These are phyloP conservation scores for Hypomecis atomaria DNA, from an alignment of 2,888 invertebrate genomes.

Conservation along the genomic window DNA sequence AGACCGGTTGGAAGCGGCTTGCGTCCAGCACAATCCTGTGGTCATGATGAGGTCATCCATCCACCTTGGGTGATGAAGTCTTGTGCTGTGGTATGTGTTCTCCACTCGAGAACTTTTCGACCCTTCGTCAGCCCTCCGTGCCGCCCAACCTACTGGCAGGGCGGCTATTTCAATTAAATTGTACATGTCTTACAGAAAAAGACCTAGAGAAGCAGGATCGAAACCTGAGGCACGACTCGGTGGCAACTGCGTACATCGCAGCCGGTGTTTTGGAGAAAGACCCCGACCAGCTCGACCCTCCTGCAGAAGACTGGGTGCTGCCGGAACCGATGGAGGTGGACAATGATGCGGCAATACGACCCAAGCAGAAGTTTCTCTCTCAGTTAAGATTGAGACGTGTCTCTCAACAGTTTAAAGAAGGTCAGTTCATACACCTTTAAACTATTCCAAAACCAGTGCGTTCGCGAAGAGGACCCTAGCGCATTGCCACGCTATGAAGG, in stretches of 20 bases:
- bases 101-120: too few species aligned
- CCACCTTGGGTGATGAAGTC: too few species aligned
- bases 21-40: too few species aligned
- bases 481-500: too few species aligned
- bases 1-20: too few species aligned
- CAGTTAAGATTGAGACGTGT: slow-evolving; percentile 84
- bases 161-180: too few species aligned
- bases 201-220: slow-evolving; percentile 86
- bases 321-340: slow-evolving; percentile 38
- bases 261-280: slow-evolving; percentile 57
- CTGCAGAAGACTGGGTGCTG: neutral
- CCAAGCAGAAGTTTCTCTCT: slow-evolving; percentile 85
- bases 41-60: too few species aligned
- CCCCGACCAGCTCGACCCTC: slow-evolving; percentile 50
- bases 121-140: too few species aligned
- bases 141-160: too few species aligned
- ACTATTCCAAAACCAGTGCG: too few species aligned
- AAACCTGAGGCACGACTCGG: slow-evolving; percentile 76
- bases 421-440: slow-evolving; percentile 61
- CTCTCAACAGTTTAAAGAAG: slow-evolving; percentile 82
- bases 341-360: slow-evolving; percentile 55
- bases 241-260: slow-evolving; percentile 79
- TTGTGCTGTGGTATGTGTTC: too few species aligned
- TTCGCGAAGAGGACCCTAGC: too few species aligned
- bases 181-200: slow-evolving; percentile 60